phyloP scores from a whole-genome alignment of 1,140 invertebrate species.

The Diprion similis region DNA sequence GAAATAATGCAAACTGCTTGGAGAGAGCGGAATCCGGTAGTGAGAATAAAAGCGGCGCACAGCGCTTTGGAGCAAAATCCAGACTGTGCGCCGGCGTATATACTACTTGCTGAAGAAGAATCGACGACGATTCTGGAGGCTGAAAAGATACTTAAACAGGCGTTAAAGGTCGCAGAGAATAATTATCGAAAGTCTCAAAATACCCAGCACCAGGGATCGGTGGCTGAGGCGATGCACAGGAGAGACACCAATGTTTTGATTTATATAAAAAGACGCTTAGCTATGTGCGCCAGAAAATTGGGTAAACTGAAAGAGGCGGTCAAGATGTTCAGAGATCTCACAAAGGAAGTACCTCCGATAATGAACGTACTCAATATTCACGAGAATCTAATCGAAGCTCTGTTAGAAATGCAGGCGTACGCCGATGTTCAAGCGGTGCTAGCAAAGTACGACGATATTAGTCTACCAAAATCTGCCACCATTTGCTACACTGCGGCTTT shows the following conservation, averaged over 20 bases:
- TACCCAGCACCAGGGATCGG: conserved; percentile 77
- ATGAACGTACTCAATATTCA: conserved; percentile 96
- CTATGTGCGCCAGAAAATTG: conserved; percentile 96
- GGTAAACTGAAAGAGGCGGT: conserved; percentile 94
- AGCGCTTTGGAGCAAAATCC: conserved; percentile 89
- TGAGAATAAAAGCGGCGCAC: conserved; percentile 91
- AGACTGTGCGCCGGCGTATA: conserved; percentile 95
- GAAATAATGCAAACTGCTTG: conserved; percentile 98
- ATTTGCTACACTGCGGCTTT: conserved; percentile 97
- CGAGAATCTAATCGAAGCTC: conserved; percentile 96
- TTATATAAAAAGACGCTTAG: conserved; percentile 91
- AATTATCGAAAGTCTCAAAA: conserved; percentile 86
- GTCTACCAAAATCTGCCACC: conserved; percentile 94
- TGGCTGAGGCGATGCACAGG: conserved; percentile 82
- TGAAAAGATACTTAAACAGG: conserved; percentile 87
- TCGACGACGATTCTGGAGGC: conserved; percentile 90
- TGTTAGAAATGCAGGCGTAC: conserved; percentile 96
- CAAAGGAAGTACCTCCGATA: conserved; percentile 96
- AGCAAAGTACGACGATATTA: conserved; percentile 97
- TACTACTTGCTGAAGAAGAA: conserved; percentile 96
- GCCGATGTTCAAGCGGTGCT: conserved; percentile 96
- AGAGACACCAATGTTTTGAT: conserved; percentile 95
- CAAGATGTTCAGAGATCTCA: conserved; percentile 96
- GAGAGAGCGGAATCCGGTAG: conserved; percentile 92
- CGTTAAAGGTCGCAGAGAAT: conserved; percentile 86